phyloP scores from a whole-genome alignment of 2,888 invertebrate species.

The Drosophila subsilvestris region DNA sequence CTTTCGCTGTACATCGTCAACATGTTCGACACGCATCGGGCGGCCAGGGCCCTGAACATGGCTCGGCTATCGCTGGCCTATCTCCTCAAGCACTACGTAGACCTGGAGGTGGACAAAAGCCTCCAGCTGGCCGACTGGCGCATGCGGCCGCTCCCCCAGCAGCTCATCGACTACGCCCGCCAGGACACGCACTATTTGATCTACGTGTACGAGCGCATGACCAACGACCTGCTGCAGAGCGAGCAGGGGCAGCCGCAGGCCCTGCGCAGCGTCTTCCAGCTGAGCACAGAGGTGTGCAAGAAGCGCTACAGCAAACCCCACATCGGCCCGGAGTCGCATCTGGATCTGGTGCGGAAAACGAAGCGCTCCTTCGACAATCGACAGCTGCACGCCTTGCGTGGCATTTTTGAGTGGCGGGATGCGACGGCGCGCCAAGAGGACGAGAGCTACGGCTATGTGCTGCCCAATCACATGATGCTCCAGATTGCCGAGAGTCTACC shows the following conservation, averaged over 20 bases:
- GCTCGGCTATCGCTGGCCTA: slow-evolving; percentile 90
- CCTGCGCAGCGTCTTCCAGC: slow-evolving; percentile 89
- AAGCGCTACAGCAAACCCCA: slow-evolving; percentile 93
- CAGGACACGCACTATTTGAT: slow-evolving; percentile 97
- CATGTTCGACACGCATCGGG: slow-evolving; percentile 98
- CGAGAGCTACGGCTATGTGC: slow-evolving; percentile 95
- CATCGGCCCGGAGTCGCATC: slow-evolving; percentile 88
- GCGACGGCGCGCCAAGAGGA: slow-evolving; percentile 92
- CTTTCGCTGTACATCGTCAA: slow-evolving; percentile 97
- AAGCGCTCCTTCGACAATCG: slow-evolving; percentile 92
- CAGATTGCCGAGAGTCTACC: slow-evolving; percentile 95
- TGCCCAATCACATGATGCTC: slow-evolving; percentile 98
- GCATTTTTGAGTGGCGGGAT: slow-evolving; percentile 96
- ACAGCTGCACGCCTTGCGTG: slow-evolving; percentile 92
- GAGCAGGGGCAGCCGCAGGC: slow-evolving; percentile 88
- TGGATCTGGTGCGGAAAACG: slow-evolving; percentile 91
- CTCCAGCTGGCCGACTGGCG: slow-evolving; percentile 98
- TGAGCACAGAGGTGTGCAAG: slow-evolving; percentile 90
- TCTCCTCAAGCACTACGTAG: slow-evolving; percentile 91
- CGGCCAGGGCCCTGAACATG: slow-evolving; percentile 90
- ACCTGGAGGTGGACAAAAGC: slow-evolving; percentile 92
- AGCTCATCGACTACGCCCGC: slow-evolving; percentile 93
- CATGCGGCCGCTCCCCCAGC: slow-evolving; percentile 93
- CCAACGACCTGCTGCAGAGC: slow-evolving; percentile 88
- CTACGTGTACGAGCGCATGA: slow-evolving; percentile 93